phyloP scores from a whole-genome alignment of 2,888 invertebrate species.

The Eupelmus urozonus region DNA sequence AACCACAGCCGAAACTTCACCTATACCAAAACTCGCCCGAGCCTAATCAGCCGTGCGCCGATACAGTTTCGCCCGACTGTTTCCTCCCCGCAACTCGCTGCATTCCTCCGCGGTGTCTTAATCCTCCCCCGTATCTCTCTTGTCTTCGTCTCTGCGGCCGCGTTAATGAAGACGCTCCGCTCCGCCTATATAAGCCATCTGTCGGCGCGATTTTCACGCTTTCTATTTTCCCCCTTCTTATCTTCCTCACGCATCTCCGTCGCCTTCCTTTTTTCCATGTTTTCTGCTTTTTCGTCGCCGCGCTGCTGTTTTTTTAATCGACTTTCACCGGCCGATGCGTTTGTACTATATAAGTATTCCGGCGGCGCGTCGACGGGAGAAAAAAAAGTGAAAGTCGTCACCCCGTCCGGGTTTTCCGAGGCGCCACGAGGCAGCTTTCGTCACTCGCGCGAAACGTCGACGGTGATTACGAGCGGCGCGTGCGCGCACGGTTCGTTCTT shows the following conservation, averaged over 20 bases:
- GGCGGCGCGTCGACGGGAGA: neutral
- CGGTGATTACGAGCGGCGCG: slow-evolving; percentile 37
- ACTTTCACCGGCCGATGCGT: slow-evolving; percentile 28
- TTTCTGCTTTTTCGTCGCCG: neutral
- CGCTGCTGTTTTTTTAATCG: slow-evolving; percentile 34
- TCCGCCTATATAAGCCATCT: slow-evolving; percentile 60
- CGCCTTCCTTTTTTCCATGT: neutral
- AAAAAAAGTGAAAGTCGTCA: slow-evolving; percentile 48
- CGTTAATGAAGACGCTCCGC: slow-evolving; percentile 30
- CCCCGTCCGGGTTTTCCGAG: neutral
- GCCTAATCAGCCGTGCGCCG: neutral
- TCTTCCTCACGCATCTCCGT: slow-evolving; percentile 34
- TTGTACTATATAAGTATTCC: slow-evolving; percentile 33
- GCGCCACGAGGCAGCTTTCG: slow-evolving; percentile 8
- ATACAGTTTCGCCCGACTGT: neutral
- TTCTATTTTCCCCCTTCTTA: slow-evolving; percentile 46
- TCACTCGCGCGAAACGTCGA: slow-evolving; percentile 24
- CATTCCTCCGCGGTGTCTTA: slow-evolving; percentile 17
- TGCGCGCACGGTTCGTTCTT: neutral
- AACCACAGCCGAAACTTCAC: no score
- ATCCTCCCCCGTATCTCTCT: slow-evolving; percentile 16
- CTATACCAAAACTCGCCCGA: no score
- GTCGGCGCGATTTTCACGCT: slow-evolving; percentile 63
- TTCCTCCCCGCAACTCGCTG: neutral
- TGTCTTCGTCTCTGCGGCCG: neutral